Evolutionary conservation across 2,113 vertebrate genomes (phyloP).

Genomic region (Columba livia): DNA sequence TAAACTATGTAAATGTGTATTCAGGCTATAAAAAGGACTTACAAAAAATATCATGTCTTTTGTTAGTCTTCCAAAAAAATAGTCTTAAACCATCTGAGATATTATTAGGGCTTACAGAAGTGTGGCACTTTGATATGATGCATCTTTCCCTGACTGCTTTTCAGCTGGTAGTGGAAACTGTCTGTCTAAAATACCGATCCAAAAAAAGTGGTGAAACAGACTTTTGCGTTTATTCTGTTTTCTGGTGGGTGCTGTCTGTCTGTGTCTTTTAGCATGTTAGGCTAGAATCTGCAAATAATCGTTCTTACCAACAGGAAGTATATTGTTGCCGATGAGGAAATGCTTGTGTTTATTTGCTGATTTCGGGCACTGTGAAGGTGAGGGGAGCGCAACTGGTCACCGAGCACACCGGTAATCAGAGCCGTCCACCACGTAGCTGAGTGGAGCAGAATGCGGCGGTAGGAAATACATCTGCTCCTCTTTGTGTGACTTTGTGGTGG

Average conservation of each 20-base stretch:
- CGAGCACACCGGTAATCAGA: not conserved
- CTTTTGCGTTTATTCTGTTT: not conserved
- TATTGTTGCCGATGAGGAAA: not conserved
- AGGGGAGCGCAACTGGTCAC: not conserved
- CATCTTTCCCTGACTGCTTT: not conserved
- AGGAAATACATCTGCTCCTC: constrained; percentile 19
- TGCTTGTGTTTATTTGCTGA: accelerated
- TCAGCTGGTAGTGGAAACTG: not conserved
- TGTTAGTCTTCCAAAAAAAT: not conserved
- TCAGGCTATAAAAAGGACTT: not conserved
- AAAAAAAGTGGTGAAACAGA: accelerated
- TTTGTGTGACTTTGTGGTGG: not conserved
- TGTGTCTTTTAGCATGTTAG: not conserved
- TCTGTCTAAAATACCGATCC: not conserved
- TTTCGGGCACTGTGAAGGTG: not conserved
- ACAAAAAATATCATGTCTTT: accelerated
- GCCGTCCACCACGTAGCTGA: accelerated
- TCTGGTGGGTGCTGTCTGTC: not conserved
- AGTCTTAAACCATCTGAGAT: not conserved
- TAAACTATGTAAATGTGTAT: not conserved
- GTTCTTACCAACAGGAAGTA: not conserved
- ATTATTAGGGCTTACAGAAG: not conserved
- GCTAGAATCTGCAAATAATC: not conserved
- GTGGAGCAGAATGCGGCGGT: accelerated
- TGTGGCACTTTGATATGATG: not conserved